phyloP scores from a whole-genome alignment of 2,797 vertebrate species.

The Spea hammondii region DNA sequence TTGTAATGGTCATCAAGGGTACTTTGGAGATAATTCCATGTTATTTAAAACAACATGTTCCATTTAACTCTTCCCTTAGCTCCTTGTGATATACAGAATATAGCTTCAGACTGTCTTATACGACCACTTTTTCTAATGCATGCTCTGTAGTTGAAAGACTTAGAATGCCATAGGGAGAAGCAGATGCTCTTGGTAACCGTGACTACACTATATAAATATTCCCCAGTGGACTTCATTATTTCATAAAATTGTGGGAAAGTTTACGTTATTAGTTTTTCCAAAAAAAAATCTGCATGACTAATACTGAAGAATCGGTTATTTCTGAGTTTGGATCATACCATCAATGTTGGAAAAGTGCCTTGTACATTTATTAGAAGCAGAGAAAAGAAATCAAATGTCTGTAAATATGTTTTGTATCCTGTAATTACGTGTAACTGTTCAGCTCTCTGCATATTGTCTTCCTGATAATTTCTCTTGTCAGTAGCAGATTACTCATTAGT shows the following conservation, averaged over 20 bases:
- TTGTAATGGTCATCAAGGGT: too few species aligned
- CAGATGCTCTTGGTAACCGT: conserved; percentile 14
- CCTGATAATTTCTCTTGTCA: conserved; percentile 20
- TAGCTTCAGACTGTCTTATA: background rate
- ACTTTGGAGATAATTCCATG: too few species aligned
- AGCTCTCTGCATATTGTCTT: conserved; percentile 14
- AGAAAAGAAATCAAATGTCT: background rate
- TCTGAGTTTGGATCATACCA: background rate
- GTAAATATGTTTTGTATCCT: conserved; percentile 5
- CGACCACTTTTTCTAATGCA: conserved; percentile 11
- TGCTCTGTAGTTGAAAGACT: conserved; percentile 30
- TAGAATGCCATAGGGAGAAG: conserved; percentile 41
- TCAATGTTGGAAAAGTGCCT: conserved; percentile 16
- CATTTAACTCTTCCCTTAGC: too few species aligned
- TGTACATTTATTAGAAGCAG: conserved; percentile 29
- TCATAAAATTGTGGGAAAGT: conserved; percentile 37
- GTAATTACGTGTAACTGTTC: conserved; percentile 15
- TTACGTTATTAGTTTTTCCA: conserved; percentile 18
- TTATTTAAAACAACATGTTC: too few species aligned
- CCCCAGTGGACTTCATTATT: conserved; percentile 25
- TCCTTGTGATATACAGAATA: background rate
- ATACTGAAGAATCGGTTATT: conserved; percentile 6
- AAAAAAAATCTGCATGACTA: conserved; percentile 9
- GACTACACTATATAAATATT: conserved; percentile 37
- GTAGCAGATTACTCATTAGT: background rate